These are phyloP conservation scores for Bombus impatiens DNA, from an alignment of 1,140 invertebrate genomes.

Conservation along the genomic window DNA sequence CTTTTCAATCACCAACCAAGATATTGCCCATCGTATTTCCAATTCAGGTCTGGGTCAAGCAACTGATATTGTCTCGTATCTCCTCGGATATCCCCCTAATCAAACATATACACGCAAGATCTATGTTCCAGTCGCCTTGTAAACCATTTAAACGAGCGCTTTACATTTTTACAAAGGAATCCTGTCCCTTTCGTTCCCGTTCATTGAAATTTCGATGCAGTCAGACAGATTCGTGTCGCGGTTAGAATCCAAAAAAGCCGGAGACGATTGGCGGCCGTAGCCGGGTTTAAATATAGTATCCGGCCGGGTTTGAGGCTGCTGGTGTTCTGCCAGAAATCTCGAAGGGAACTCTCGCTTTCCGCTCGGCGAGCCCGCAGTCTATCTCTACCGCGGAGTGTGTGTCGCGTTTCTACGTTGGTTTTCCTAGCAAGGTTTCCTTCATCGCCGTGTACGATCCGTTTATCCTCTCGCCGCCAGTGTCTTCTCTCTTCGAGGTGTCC, in stretches of 20 bases:
- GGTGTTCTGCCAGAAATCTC: conserved; percentile 76
- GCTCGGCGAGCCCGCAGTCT: conserved; percentile 16
- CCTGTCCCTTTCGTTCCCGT: not conserved
- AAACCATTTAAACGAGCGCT: not conserved
- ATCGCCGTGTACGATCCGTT: not conserved
- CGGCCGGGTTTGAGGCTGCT: conserved; percentile 76
- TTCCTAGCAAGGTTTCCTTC: not conserved
- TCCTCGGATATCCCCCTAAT: too few relatives aligned
- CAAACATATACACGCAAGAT: too few relatives aligned
- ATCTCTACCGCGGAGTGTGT: not conserved
- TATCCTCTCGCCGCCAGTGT: too few relatives aligned
- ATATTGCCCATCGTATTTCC: not conserved
- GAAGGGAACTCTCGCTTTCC: conserved; percentile 47
- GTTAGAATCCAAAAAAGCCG: conserved; percentile 50
- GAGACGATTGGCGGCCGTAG: conserved; percentile 53
- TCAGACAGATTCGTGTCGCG: conserved; percentile 29
- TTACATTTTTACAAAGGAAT: not conserved
- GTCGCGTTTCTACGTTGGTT: not conserved
- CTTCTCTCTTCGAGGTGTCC: conserved; percentile 7
- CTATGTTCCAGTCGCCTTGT: too few relatives aligned
- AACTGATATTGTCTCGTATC: not conserved
- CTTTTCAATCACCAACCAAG: not conserved
- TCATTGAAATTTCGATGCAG: not conserved
- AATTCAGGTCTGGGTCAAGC: conserved; percentile 9
- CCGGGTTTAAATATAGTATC: conserved; percentile 81